Evolutionary conservation across 2,113 vertebrate genomes (phyloP).

Genomic region (Sula dactylatra): DNA sequence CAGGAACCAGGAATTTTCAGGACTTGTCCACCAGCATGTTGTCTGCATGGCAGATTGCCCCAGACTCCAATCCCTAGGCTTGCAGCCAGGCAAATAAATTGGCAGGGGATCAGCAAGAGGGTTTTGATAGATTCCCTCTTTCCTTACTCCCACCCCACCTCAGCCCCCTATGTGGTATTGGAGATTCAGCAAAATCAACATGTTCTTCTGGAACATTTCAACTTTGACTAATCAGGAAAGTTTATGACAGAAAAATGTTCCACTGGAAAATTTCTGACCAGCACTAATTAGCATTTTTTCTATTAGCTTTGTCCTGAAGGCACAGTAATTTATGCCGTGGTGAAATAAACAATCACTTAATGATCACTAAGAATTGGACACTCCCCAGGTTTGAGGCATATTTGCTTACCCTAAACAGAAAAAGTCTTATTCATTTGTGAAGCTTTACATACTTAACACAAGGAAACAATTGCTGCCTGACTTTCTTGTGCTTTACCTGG

Average conservation of each 20-base stretch:
- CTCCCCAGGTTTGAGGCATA: neutral
- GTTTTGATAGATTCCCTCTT: neutral
- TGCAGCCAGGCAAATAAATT: neutral
- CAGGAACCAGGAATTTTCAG: neutral
- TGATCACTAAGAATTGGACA: constrained; percentile 26
- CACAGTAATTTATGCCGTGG: constrained; percentile 24
- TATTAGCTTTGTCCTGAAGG: constrained; percentile 61
- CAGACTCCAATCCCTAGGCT: neutral
- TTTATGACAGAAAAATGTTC: constrained; percentile 55
- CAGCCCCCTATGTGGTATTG: neutral
- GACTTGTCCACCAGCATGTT: neutral
- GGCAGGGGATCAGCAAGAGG: neutral
- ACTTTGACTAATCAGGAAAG: constrained; percentile 20
- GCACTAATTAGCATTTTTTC: constrained; percentile 56
- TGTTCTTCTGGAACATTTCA: constrained; percentile 23
- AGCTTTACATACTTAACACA: neutral
- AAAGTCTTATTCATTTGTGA: neutral
- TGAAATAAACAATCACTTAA: constrained; percentile 45
- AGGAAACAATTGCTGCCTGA: neutral
- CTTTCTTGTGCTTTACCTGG: constrained; percentile 8
- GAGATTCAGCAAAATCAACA: neutral
- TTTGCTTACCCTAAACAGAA: constrained; percentile 43
- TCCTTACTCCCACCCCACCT: neutral
- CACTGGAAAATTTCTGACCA: constrained; percentile 51
- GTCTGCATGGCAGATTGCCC: neutral